These are phyloP conservation scores for Ophiodon elongatus DNA, from an alignment of 2,113 vertebrate species.

Conservation along the genomic window DNA sequence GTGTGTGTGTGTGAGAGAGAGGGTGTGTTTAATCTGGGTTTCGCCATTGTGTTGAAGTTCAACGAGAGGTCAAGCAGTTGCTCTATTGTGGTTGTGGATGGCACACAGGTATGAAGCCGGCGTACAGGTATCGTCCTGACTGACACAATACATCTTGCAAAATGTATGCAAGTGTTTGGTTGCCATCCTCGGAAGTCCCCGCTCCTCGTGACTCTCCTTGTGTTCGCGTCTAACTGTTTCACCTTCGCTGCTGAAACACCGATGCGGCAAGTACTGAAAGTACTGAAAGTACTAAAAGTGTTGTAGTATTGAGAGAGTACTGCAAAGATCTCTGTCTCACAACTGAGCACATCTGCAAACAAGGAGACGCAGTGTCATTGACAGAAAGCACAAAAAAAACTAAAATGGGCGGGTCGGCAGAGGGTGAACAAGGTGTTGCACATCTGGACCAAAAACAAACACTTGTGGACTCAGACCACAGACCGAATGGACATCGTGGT, in stretches of 20 bases:
- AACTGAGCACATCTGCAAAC: conserved; percentile 6
- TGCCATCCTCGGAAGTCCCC: conserved; percentile 28
- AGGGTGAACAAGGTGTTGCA: background rate
- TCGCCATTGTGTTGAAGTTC: conserved; percentile 73
- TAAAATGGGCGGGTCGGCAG: background rate
- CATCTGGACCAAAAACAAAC: too few species aligned
- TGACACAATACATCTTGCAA: background rate
- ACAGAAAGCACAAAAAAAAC: conserved; percentile 3
- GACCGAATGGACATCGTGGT: background rate
- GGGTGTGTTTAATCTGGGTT: conserved; percentile 66
- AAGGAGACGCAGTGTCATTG: background rate
- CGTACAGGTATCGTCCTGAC: conserved; percentile 15
- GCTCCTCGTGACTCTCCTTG: background rate
- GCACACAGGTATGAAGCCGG: background rate
- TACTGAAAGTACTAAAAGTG: background rate
- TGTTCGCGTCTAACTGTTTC: conserved; percentile 7
- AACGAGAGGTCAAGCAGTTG: conserved; percentile 67
- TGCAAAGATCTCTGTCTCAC: conserved; percentile 18
- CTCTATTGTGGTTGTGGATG: conserved; percentile 55
- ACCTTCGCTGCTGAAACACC: background rate
- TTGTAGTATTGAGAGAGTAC: background rate
- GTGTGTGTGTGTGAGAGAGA: conserved; percentile 25
- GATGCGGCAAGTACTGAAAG: background rate
- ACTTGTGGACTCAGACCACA: background rate
- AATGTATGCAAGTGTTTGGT: background rate